Evolutionary conservation across 2,797 vertebrate species (phyloP).

Genomic region (Spizella passerina): DNA sequence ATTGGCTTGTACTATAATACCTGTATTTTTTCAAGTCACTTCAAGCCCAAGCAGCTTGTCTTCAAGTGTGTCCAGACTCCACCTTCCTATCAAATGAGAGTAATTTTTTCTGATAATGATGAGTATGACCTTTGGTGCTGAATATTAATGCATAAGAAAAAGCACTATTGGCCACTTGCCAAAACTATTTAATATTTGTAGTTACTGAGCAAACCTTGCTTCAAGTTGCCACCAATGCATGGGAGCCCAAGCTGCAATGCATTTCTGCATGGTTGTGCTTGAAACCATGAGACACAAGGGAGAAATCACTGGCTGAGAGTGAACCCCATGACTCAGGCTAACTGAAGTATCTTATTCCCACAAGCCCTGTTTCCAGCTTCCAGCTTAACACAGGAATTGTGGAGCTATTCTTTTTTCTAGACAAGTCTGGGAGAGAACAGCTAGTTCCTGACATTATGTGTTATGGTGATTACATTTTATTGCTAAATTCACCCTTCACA

Average conservation of each 20-base stretch:
- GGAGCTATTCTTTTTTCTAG: neutral
- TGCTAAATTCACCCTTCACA: neutral
- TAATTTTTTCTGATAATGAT: neutral
- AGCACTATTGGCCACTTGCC: neutral
- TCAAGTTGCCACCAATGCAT: neutral
- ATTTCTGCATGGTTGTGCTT: fast-evolving
- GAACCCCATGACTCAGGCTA: neutral
- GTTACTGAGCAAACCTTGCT: neutral
- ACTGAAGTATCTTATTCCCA: neutral
- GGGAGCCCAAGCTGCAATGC: fast-evolving
- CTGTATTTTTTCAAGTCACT: neutral
- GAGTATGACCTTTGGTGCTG: neutral
- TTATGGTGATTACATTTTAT: neutral
- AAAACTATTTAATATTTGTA: neutral
- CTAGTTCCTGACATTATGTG: neutral
- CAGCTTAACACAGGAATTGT: neutral
- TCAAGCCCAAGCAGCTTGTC: neutral
- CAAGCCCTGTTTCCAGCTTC: neutral
- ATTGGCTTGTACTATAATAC: neutral
- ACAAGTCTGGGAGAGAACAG: neutral
- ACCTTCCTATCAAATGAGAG: neutral
- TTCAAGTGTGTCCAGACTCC: neutral
- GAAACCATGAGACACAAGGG: neutral
- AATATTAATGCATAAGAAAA: neutral
- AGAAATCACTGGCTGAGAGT: neutral